These are phyloP conservation scores for Brachionus manjavacas DNA, from an alignment of 1,140 invertebrate species.

Conservation along the genomic window DNA sequence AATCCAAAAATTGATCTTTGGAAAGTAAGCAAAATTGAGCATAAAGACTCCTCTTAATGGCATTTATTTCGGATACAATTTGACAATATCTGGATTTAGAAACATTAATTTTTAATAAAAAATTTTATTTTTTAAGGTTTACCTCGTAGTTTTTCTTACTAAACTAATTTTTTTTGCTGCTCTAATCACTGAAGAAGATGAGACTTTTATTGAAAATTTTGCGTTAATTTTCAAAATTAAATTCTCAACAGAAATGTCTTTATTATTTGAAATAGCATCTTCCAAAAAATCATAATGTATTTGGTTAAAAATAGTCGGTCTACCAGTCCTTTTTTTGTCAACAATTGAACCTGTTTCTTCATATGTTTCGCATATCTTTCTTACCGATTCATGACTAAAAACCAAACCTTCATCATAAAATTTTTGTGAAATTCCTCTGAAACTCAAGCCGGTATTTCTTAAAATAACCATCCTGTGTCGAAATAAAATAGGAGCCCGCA, in stretches of 20 bases:
- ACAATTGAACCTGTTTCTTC: no score
- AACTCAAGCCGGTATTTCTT: constrained; percentile 1
- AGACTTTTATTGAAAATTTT: not conserved
- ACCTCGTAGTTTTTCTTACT: constrained; percentile 1
- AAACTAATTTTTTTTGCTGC: not conserved
- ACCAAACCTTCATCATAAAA: not conserved
- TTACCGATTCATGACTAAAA: not conserved
- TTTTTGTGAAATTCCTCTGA: not conserved
- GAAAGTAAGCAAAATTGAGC: not conserved
- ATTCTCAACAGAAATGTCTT: not conserved
- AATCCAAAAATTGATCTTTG: not conserved
- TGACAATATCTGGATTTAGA: not conserved
- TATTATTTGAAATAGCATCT: constrained; percentile 5
- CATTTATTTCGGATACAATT: not conserved
- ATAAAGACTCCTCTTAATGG: not conserved
- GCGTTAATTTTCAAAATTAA: constrained; percentile 4
- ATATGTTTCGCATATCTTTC: constrained; percentile 4
- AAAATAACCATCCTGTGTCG: constrained; percentile 9
- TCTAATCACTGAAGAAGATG: not conserved
- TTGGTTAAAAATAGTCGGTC: not conserved
- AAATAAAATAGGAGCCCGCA: constrained; percentile 9
- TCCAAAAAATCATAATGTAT: constrained; percentile 11
- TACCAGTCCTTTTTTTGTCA: not conserved
- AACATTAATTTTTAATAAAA: not conserved
- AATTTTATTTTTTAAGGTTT: not conserved